Base-by-base conservation (phyloP, 2,888 invertebrate genomes). In the Neria commutata region DNA sequence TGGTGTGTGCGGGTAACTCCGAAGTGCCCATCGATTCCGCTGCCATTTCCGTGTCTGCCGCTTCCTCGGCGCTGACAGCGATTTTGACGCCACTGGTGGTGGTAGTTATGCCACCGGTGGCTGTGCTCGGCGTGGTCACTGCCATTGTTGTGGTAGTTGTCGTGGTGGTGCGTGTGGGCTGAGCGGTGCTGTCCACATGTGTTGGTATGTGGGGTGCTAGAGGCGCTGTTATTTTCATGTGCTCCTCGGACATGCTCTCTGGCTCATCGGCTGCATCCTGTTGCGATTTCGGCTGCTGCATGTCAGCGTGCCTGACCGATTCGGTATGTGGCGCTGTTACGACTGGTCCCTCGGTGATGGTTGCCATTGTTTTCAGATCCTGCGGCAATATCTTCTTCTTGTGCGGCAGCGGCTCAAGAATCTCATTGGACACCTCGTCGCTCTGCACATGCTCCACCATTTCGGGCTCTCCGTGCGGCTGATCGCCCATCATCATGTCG, bases 401-500 rank as follows among this genome's bases (percentile, higher is more conserved):
- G 56, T 81, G 81, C 4, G 81, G 82, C 65, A 81, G 60, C 3
- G 75, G 77, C 54, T 77, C 76, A 16, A 77, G 65, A 33, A 80
- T 77, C 59, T 80, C 80, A 54, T 80, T 80, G 2, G 78, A 78
- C 1, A 69, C 70, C 24, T 78, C 78, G 51, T 74, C 65, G 17
- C 70, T 70, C 34, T 17, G 42, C 4, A 4, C 21, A 21, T 62
- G 66, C 46, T 64, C 63, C 1, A 60, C 19, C 52, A 66, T 63
- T 58, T 67, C 66, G 1, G 60, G 63, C 50, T 67, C 68, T 14
- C 66, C 65, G 19, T 48, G 48, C 21, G 81, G 73, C 56, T 81
- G 80, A 56, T 82, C 82, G 2, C 80, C 81, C 76, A 81, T 76
- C 82, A 82, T 81, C 71, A 78, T 73, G 4, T 81, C 81, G 19